These are phyloP conservation scores for Cantharis lateralis DNA, from an alignment of 2,888 invertebrate species.

Conservation along the genomic window DNA sequence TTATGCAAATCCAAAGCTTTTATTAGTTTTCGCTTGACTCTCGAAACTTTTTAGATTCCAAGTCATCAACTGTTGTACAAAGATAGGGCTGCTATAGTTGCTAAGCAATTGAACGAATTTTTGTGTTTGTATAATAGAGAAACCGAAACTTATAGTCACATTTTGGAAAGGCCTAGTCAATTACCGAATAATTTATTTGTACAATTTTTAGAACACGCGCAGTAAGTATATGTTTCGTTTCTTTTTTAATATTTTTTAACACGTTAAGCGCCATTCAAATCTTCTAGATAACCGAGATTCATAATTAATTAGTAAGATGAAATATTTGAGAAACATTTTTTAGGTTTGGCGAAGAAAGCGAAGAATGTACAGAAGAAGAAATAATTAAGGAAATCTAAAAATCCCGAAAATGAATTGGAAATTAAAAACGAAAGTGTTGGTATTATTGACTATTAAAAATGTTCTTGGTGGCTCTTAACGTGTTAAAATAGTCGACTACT, in stretches of 20 bases:
- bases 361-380: background rate
- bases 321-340: background rate
- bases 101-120: constrained; percentile 84
- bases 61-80: constrained; percentile 75
- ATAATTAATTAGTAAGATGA: background rate
- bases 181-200: constrained; percentile 62
- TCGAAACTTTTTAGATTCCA: constrained; percentile 62
- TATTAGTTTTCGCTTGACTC: background rate
- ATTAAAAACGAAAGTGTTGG: background rate
- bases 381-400: background rate
- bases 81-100: constrained; percentile 81
- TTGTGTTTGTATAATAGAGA: constrained; percentile 82
- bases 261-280: background rate
- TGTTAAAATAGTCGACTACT: background rate
- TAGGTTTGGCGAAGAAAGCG: background rate
- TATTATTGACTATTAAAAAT: background rate
- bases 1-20: background rate
- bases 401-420: background rate
- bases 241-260: background rate
- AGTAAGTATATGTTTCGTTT: constrained; percentile 50
- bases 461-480: background rate
- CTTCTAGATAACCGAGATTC: background rate
- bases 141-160: constrained; percentile 77
- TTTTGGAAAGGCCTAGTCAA: constrained; percentile 67
- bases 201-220: constrained; percentile 65